Evolutionary conservation across 2,797 vertebrate species (phyloP).

Genomic region (Siniperca scherzeri): DNA sequence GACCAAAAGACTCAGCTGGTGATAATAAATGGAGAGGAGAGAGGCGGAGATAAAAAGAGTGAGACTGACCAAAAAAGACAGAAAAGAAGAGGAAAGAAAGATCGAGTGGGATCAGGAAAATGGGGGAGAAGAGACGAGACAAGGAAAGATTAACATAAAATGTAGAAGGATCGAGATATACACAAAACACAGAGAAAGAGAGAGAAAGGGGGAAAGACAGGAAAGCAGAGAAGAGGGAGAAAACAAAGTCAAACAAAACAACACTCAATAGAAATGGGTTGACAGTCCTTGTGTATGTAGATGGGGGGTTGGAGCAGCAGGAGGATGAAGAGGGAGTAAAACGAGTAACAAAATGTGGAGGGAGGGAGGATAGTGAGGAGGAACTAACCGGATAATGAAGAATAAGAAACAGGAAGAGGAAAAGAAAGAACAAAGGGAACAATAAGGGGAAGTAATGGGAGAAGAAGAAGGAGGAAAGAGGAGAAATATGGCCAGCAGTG

Average conservation of each 20-base stretch:
- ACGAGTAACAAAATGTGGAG: background rate
- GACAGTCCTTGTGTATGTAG: background rate
- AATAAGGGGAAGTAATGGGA: constrained; percentile 44
- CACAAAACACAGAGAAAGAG: background rate
- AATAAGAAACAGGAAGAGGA: constrained; percentile 44
- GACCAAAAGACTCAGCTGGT: constrained; percentile 83
- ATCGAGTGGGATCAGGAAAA: background rate
- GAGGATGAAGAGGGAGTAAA: constrained; percentile 18
- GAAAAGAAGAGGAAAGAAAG: background rate
- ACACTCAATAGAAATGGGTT: background rate
- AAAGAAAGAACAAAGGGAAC: constrained; percentile 51
- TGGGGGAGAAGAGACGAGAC: background rate
- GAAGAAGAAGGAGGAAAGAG: constrained; percentile 7
- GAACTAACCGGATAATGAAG: constrained; percentile 29
- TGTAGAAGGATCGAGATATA: background rate
- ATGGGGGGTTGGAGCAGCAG: background rate
- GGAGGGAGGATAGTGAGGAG: background rate
- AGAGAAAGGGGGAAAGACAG: background rate
- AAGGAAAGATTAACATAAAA: background rate
- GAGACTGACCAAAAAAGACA: constrained; percentile 9
- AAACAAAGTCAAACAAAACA: background rate
- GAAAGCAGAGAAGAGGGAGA: constrained; percentile 16
- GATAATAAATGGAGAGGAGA: constrained; percentile 82
- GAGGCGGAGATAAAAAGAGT: constrained; percentile 8
- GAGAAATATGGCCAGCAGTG: constrained; percentile 1